These are phyloP conservation scores for Micromesistius poutassou DNA, from an alignment of 2,797 vertebrate genomes.

Conservation along the genomic window DNA sequence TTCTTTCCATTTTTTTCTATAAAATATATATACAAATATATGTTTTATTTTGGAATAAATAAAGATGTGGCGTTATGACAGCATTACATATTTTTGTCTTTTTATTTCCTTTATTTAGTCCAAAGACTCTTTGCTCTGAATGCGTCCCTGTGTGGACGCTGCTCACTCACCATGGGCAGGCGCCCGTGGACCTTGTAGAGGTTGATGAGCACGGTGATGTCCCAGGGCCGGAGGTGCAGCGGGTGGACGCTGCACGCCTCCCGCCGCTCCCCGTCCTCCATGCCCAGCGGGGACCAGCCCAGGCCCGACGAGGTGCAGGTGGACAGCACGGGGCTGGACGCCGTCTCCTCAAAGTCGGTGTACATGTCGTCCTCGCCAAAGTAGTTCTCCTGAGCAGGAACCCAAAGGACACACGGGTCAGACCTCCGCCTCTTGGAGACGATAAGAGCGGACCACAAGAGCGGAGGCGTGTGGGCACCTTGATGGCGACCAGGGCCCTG, in stretches of 20 bases:
- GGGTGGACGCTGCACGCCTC: constrained; percentile 80
- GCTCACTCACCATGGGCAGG: constrained; percentile 86
- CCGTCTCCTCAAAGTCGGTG: constrained; percentile 92
- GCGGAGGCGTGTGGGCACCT: constrained; percentile 70
- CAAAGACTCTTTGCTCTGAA: not conserved
- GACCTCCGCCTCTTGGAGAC: not conserved
- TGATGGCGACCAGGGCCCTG: constrained; percentile 87
- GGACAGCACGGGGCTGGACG: constrained; percentile 89
- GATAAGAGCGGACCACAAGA: not conserved
- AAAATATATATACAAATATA: too few relatives aligned
- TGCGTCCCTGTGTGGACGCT: not conserved
- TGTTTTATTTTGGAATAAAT: not conserved
- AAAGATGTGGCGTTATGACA: not conserved
- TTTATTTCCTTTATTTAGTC: not conserved
- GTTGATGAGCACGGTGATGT: constrained; percentile 96
- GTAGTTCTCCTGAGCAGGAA: constrained; percentile 86
- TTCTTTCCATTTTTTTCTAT: too few relatives aligned
- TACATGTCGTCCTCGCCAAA: constrained; percentile 99
- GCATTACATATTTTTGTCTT: too few relatives aligned
- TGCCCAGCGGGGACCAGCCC: constrained; percentile 89
- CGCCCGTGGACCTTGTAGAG: constrained; percentile 96
- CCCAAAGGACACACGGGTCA: not conserved
- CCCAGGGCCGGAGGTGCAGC: constrained; percentile 90
- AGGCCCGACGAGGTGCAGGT: constrained; percentile 88
- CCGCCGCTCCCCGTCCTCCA: constrained; percentile 78